These are phyloP conservation scores for Myotis lucifugus DNA, from an alignment of 2,113 vertebrate species.

Conservation along the genomic window DNA sequence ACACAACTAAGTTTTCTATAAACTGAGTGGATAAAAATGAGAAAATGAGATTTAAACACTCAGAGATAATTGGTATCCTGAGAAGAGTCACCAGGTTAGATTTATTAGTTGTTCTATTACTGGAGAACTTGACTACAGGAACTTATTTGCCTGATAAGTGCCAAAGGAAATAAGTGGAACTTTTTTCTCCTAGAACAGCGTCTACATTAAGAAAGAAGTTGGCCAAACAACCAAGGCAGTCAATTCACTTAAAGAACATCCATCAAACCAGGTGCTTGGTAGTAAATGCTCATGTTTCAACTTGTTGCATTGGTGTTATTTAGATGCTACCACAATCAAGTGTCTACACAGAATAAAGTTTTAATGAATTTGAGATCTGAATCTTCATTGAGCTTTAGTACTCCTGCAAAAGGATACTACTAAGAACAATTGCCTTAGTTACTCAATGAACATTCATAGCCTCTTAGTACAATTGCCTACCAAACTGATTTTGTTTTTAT, in stretches of 20 bases:
- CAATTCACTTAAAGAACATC: conserved; percentile 18
- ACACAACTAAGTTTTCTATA: not conserved
- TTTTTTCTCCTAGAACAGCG: conserved; percentile 61
- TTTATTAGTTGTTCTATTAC: conserved; percentile 60
- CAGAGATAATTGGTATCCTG: not conserved
- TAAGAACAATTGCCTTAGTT: not conserved
- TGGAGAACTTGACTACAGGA: conserved; percentile 60
- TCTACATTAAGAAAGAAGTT: conserved; percentile 45
- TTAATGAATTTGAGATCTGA: not conserved
- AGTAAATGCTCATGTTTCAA: not conserved
- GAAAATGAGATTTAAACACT: conserved; percentile 24
- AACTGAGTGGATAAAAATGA: conserved; percentile 41
- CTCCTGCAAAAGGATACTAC: not conserved
- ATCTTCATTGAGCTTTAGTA: not conserved
- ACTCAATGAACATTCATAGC: not conserved
- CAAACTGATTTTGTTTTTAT: not conserved
- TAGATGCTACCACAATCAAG: not conserved
- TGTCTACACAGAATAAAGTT: not conserved
- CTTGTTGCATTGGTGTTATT: not conserved
- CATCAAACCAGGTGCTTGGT: not conserved
- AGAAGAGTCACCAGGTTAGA: conserved; percentile 38
- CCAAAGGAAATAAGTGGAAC: conserved; percentile 64
- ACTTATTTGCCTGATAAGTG: conserved; percentile 55
- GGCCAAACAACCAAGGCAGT: conserved; percentile 31
- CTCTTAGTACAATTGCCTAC: not conserved